These are phyloP conservation scores for Thyatira batis DNA, from an alignment of 2,888 invertebrate genomes.

Conservation along the genomic window DNA sequence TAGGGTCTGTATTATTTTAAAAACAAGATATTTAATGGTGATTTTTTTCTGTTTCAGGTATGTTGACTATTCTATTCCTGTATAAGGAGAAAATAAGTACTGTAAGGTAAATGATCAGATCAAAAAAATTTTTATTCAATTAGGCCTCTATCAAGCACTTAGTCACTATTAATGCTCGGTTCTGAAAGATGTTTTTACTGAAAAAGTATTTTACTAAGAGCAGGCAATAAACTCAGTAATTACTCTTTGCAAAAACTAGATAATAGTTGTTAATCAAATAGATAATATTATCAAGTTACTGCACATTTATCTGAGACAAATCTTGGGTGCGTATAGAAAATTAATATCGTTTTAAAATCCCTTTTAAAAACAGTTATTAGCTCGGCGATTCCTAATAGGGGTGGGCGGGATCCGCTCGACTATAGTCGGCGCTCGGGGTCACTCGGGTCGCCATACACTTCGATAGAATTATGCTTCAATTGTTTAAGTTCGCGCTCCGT, in stretches of 20 bases:
- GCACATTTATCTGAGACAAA: background rate
- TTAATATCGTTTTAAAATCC: slow-evolving; percentile 38
- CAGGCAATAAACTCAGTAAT: too few species aligned
- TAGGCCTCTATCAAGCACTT: too few species aligned
- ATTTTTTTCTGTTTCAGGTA: slow-evolving; percentile 37
- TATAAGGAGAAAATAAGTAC: slow-evolving; percentile 16
- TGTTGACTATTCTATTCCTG: slow-evolving; percentile 9
- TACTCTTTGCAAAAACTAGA: too few species aligned
- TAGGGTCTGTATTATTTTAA: background rate
- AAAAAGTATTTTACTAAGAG: too few species aligned
- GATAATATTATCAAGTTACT: background rate
- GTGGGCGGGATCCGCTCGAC: slow-evolving; percentile 46
- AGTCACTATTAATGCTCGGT: too few species aligned
- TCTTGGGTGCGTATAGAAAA: background rate
- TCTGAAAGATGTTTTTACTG: too few species aligned
- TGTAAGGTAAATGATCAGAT: too few species aligned
- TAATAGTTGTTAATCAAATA: background rate
- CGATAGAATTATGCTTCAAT: slow-evolving; percentile 73
- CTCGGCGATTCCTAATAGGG: slow-evolving; percentile 52
- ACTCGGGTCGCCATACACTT: slow-evolving; percentile 35
- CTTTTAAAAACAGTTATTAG: slow-evolving; percentile 48
- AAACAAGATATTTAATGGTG: background rate
- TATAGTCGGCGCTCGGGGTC: slow-evolving; percentile 35
- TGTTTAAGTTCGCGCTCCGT: slow-evolving; percentile 58
- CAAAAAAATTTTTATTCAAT: too few species aligned